Percentiles rank a stretch among this genome's conserved stretches.
Conservation (phyloP, 2,888 invertebrate genomes). For the Euclidia mi region DNA sequence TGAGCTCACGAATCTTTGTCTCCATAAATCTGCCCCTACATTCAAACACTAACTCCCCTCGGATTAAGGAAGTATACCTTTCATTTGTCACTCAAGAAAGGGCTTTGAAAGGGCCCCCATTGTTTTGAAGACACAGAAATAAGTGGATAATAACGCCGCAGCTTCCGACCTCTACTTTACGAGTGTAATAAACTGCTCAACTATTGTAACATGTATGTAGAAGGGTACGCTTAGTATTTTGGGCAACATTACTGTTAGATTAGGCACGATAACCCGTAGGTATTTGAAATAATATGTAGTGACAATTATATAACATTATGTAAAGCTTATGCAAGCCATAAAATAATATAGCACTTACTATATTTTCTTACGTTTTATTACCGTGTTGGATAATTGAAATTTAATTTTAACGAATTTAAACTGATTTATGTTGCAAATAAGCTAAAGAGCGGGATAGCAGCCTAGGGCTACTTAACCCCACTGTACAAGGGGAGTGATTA, state of each 20-base stretch:
- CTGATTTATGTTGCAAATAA: too few relatives aligned
- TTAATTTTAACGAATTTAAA: too few relatives aligned
- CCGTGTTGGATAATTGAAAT: too few relatives aligned
- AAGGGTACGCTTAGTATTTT: constrained; percentile 30
- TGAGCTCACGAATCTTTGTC: constrained; percentile 15
- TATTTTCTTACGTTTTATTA: too few relatives aligned
- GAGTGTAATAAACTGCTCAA: constrained; percentile 32
- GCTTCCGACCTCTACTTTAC: constrained; percentile 30
- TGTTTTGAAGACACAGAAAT: constrained; percentile 79
- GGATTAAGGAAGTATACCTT: constrained; percentile 81
- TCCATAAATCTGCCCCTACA: constrained; percentile 42
- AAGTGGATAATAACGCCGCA: constrained; percentile 65
- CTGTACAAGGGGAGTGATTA: too few relatives aligned
- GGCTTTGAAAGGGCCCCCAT: constrained; percentile 73
- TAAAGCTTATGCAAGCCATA: too few relatives aligned
- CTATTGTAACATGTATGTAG: constrained; percentile 46
- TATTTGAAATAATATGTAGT: neutral
- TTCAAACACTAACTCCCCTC: constrained; percentile 61
- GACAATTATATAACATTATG: too few relatives aligned
- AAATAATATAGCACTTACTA: too few relatives aligned
- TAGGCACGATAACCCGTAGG: constrained; percentile 10
- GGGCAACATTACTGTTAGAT: constrained; percentile 15
- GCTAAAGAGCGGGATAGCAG: too few relatives aligned
- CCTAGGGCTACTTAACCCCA: too few relatives aligned
- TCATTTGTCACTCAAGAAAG: constrained; percentile 85